phyloP scores from a whole-genome alignment of 53 echinoderm and acorn worm species.

The Temnopleurus reevesii region DNA sequence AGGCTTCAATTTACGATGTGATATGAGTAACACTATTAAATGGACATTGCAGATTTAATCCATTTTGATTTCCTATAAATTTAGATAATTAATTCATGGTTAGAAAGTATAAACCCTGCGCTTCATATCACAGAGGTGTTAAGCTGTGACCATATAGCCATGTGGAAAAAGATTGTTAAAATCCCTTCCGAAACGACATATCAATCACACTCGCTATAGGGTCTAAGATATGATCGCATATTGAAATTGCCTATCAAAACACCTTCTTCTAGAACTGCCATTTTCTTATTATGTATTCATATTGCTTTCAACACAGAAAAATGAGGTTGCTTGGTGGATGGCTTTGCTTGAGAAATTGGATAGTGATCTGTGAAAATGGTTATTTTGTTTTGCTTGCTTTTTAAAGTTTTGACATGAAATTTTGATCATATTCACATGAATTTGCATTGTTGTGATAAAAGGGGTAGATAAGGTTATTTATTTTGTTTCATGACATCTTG shows the following conservation, averaged over 20 bases:
- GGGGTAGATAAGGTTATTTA: too few relatives aligned
- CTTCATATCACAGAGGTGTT: neutral
- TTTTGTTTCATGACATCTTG: too few relatives aligned
- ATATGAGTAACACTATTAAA: neutral
- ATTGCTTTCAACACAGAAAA: neutral
- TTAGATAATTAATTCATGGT: neutral
- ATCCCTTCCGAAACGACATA: neutral
- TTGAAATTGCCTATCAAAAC: neutral
- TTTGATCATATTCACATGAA: too few relatives aligned
- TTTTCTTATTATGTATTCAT: neutral
- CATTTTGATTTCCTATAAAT: neutral
- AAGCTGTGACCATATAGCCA: neutral
- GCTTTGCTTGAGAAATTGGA: neutral
- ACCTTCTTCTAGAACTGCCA: neutral
- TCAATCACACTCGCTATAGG: neutral
- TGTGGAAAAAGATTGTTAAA: constrained; percentile 8
- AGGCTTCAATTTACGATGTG: neutral
- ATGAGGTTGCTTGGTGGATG: neutral
- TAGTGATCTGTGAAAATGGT: neutral
- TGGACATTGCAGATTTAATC: constrained; percentile 18
- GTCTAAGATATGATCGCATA: neutral
- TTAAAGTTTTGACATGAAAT: too few relatives aligned
- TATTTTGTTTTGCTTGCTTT: too few relatives aligned
- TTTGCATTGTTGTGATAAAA: too few relatives aligned
- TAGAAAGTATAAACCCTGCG: neutral